Percentiles rank a stretch among this genome's conserved stretches.
Evolutionary conservation across 2,797 vertebrate genomes (phyloP).

Genomic region (Apogon hyalosoma): DNA sequence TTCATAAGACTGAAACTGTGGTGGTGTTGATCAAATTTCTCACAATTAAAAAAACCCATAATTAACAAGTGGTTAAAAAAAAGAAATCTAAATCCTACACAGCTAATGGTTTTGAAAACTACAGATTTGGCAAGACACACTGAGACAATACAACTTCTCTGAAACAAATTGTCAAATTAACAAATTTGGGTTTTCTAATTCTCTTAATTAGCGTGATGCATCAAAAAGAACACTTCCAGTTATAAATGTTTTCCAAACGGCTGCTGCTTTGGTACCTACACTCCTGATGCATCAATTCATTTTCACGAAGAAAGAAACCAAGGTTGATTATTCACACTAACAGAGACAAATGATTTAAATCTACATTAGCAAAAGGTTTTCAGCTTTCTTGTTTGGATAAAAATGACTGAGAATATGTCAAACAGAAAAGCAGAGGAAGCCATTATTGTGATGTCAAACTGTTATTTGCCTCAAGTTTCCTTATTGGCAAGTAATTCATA

Average conservation of each 20-base stretch:
- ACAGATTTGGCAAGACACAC: conserved; percentile 32
- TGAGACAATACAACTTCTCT: conserved; percentile 23
- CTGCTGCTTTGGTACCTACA: conserved; percentile 34
- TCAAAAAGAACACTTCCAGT: conserved; percentile 35
- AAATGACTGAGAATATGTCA: not conserved
- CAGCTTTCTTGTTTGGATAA: not conserved
- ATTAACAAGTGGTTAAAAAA: conserved; percentile 18
- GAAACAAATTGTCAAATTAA: conserved; percentile 48
- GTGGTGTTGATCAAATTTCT: conserved; percentile 28
- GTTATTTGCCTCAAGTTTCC: not conserved
- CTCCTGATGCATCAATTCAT: conserved; percentile 34
- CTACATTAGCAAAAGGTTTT: not conserved
- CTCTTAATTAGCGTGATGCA: conserved; percentile 49
- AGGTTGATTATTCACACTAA: conserved; percentile 29
- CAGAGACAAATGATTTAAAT: conserved; percentile 17
- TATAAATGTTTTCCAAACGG: conserved; percentile 50
- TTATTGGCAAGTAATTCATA: not conserved
- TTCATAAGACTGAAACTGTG: conserved; percentile 34
- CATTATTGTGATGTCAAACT: too few species aligned
- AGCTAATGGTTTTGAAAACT: conserved; percentile 30
- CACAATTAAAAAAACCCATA: conserved; percentile 17
- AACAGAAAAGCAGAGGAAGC: conserved; percentile 8
- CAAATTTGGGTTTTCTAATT: conserved; percentile 51
- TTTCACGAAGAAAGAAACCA: conserved; percentile 25
- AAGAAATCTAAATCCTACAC: conserved; percentile 9